phyloP scores from a whole-genome alignment of 2,888 invertebrate species.

The Sinelater perroti region DNA sequence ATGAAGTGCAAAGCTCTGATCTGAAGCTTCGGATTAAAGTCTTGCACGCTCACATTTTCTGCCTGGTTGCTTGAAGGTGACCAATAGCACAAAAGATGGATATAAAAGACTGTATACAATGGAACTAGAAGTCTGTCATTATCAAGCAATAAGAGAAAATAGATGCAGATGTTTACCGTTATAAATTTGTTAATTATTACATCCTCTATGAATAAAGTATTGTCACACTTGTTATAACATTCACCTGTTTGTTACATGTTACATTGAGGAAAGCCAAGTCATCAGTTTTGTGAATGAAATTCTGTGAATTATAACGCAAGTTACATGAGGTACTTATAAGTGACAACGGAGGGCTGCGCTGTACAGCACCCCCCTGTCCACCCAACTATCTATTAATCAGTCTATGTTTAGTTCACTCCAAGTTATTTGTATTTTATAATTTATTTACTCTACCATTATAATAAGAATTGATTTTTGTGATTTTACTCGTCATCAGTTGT shows the following conservation, averaged over 20 bases:
- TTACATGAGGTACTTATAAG: constrained; percentile 16
- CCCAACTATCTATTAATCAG: too few relatives aligned
- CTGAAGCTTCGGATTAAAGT: too few relatives aligned
- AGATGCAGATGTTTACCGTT: constrained; percentile 9
- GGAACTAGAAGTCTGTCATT: constrained; percentile 14
- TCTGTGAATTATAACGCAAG: constrained; percentile 1
- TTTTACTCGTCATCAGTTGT: constrained; percentile 12
- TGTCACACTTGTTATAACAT: constrained; percentile 21
- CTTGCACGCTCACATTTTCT: constrained; percentile 14
- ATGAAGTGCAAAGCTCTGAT: too few relatives aligned
- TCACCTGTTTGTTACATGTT: constrained; percentile 21
- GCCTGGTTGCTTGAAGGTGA: constrained; percentile 19
- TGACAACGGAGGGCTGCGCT: too few relatives aligned
- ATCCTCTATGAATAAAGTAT: constrained; percentile 13
- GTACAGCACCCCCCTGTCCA: too few relatives aligned
- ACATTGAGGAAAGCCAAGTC: constrained; percentile 3
- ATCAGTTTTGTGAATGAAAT: constrained; percentile 2
- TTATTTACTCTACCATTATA: constrained; percentile 18
- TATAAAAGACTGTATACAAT: constrained; percentile 15
- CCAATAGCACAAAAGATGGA: constrained; percentile 1
- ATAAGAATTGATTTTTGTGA: constrained; percentile 19
- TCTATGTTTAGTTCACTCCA: constrained; percentile 14
- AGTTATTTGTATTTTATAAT: constrained; percentile 21
- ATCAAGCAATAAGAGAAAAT: constrained; percentile 20
- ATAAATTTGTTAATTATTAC: constrained; percentile 21